Conservation (phyloP, 2,113 vertebrate genomes). For the Leucopternis melanops region DNA sequence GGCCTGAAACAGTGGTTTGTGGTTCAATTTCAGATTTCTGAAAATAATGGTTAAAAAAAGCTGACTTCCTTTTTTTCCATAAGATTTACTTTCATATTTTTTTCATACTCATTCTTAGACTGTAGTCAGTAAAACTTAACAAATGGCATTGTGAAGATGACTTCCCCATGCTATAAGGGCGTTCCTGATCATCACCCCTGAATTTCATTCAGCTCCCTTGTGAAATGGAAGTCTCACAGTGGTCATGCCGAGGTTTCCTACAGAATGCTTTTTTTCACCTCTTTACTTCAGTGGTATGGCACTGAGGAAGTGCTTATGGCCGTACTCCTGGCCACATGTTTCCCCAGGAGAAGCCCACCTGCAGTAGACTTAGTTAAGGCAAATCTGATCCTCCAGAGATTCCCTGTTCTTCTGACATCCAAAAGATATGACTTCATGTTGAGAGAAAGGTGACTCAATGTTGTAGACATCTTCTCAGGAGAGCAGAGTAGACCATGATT, state of each 20-base stretch:
- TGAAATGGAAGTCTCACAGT: not conserved
- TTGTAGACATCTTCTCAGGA: not conserved
- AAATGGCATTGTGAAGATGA: not conserved
- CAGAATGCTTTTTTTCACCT: not conserved
- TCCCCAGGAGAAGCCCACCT: not conserved
- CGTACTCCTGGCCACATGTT: not conserved
- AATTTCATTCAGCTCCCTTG: not conserved
- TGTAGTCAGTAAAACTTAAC: not conserved
- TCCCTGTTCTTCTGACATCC: not conserved
- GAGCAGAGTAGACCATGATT: not conserved
- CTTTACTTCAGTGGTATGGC: not conserved
- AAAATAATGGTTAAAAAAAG: not conserved
- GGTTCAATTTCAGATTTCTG: not conserved
- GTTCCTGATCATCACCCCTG: not conserved
- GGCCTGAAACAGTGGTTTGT: not conserved
- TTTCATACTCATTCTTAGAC: not conserved
- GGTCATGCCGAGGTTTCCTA: not conserved
- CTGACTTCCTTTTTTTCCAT: not conserved
- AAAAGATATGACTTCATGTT: not conserved
- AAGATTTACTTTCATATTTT: not conserved
- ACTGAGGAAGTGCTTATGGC: not conserved
- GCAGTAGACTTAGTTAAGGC: not conserved
- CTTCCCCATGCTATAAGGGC: not conserved
- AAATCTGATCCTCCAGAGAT: not conserved
- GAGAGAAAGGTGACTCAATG: not conserved